Base-by-base conservation (phyloP, 2,888 invertebrate species). In the Anagyrus pseudococci region DNA sequence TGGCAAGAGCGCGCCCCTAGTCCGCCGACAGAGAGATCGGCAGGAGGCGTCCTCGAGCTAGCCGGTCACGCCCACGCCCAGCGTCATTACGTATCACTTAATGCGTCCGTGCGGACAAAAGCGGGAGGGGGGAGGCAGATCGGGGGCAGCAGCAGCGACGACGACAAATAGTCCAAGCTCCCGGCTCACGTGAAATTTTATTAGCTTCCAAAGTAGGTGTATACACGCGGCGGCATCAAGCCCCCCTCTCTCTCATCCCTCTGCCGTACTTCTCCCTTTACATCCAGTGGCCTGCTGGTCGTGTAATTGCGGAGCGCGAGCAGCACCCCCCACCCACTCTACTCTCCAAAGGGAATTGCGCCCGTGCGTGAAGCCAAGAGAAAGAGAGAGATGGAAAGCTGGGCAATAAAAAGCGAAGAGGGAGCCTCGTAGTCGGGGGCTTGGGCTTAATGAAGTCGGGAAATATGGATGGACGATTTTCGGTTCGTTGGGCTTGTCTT, bases 51-150 rank as follows among this genome's bases (percentile, higher is more conserved):
- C 50, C 8, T n/a, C 1, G 10, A 43, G 41, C 20, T 17, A 13
- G 33, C 23, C 15, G 19, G 48, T 22, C 20, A 62, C 54, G 56
- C 49, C 63, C 47, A 17, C 50, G 40, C 49, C 33, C 22, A 15
- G 67, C 68, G 71, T 72, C 72, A 69, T 72, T 74, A 72, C 71
- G 68, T 71, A 74, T 73, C 73, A 71, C 71, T 73, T 75, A 71
- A 73, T 66, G 33, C 60, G 65, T 64, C 58, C 57, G 41, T 25
- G 26, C 17, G 25, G 25, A 40, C 40, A 54, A 20, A 29, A 29
- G 29, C 4, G 10, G 4, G 29, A 10, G 29, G 4, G 29, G 29
- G 4, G 29, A 7, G 29, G 10, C 6, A 29, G 29, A 29, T 29
- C n/a, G 29, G 6, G 29, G 10, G 29, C 29, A 17, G 7, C 46